Evolutionary conservation across 2,797 vertebrate genomes (phyloP).

Genomic region (Lophura swinhoii): DNA sequence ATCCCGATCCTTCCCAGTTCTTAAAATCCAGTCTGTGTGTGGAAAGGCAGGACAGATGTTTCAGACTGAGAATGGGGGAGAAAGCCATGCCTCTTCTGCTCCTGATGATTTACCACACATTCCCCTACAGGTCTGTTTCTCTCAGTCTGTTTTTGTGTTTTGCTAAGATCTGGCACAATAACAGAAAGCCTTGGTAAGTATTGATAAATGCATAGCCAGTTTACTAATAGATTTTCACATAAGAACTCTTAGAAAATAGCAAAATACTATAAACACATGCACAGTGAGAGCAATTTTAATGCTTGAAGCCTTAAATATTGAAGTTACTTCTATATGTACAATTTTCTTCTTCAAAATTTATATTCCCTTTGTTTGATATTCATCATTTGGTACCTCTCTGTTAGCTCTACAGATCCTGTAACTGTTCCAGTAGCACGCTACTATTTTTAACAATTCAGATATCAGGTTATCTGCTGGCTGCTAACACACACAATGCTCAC

Average conservation of each 20-base stretch:
- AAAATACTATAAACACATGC: not conserved
- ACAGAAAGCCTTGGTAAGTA: not conserved
- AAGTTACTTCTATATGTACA: not conserved
- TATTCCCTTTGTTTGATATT: not conserved
- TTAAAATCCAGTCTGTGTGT: not conserved
- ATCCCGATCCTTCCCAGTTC: not conserved
- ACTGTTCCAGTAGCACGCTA: conserved; percentile 45
- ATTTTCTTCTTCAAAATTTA: not conserved
- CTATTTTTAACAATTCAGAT: conserved; percentile 54
- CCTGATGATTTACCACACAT: not conserved
- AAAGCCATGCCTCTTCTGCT: not conserved
- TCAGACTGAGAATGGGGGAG: not conserved
- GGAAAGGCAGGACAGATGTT: not conserved
- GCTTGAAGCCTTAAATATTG: not conserved
- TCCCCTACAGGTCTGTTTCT: not conserved
- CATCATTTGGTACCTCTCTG: not conserved
- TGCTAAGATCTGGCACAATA: not conserved
- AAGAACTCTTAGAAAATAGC: not conserved
- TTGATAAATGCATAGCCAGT: not conserved
- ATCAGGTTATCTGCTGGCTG: not conserved
- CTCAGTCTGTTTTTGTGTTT: not conserved
- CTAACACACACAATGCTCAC: not conserved
- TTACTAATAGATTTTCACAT: not conserved
- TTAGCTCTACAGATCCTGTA: conserved; percentile 22
- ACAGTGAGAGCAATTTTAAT: not conserved